Evolutionary conservation across 2,113 vertebrate species (phyloP).

Genomic region (Seriola aureovittata): DNA sequence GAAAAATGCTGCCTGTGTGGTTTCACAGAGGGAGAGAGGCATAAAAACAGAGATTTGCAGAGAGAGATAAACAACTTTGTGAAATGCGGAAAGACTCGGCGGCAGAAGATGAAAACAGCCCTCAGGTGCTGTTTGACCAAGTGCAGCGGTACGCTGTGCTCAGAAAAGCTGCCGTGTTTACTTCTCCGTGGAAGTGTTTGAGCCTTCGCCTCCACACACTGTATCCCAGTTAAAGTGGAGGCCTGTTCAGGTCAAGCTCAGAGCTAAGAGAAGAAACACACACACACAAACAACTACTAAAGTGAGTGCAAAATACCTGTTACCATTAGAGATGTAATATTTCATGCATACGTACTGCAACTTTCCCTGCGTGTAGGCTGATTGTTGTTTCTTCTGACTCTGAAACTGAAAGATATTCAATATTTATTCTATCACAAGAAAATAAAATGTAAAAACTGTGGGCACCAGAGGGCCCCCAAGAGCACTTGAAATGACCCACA

Average conservation of each 20-base stretch:
- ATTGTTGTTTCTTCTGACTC: not conserved
- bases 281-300: not conserved
- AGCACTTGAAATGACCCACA: too few relatives aligned
- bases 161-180: constrained; percentile 49
- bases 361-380: not conserved
- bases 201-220: constrained; percentile 38
- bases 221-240: constrained; percentile 34
- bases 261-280: not conserved
- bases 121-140: constrained; percentile 63
- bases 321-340: not conserved
- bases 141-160: constrained; percentile 35
- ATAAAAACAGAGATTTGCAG: constrained; percentile 39
- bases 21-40: constrained; percentile 44
- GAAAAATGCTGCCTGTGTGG: constrained; percentile 33
- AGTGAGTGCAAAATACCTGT: not conserved
- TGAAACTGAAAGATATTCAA: too few relatives aligned
- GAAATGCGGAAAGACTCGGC: constrained; percentile 28
- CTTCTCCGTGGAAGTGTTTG: constrained; percentile 28
- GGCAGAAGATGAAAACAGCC: constrained; percentile 58
- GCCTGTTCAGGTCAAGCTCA: constrained; percentile 14
- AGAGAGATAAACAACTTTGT: constrained; percentile 61
- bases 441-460: too few relatives aligned
- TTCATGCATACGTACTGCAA: not conserved
- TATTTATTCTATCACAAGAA: too few relatives aligned
- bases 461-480: too few relatives aligned